Conservation (phyloP, 2,113 vertebrate species). For the Neogale vison region DNA sequence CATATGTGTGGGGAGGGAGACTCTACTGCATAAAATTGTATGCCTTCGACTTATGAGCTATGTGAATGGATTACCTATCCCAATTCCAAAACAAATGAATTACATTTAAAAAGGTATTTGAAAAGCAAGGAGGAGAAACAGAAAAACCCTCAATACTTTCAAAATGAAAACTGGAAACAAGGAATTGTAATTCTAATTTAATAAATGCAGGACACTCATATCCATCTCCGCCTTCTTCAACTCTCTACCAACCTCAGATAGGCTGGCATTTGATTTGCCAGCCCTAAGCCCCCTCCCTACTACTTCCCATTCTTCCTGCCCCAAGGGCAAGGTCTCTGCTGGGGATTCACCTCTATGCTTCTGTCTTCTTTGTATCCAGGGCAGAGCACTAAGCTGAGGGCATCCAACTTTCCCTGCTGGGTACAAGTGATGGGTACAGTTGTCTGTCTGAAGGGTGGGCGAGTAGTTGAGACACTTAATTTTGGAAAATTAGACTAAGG, state of each 20-base stretch:
- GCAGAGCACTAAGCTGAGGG: neutral
- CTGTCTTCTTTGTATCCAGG: neutral
- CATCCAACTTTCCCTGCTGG: neutral
- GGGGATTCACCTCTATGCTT: neutral
- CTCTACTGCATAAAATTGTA: neutral
- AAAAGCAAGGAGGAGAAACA: neutral
- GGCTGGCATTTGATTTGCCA: neutral
- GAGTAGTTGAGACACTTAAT: neutral
- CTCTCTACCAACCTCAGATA: neutral
- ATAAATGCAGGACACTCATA: neutral
- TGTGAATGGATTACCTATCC: neutral
- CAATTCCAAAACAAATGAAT: neutral
- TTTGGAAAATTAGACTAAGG: slow-evolving; percentile 27
- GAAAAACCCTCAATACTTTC: neutral
- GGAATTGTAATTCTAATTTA: neutral
- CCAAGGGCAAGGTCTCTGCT: neutral
- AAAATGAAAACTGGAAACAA: neutral
- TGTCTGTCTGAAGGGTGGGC: slow-evolving; percentile 23
- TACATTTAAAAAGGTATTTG: slow-evolving; percentile 14
- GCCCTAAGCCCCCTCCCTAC: neutral
- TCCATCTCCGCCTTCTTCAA: neutral
- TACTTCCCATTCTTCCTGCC: neutral
- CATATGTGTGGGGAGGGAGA: neutral
- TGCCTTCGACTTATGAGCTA: neutral
- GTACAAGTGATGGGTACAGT: neutral